A percentile compares a stretch with the other conserved stretches of the same genome.
phyloP scores from a whole-genome alignment of 2,797 vertebrate genomes.

The Falco biarmicus region DNA sequence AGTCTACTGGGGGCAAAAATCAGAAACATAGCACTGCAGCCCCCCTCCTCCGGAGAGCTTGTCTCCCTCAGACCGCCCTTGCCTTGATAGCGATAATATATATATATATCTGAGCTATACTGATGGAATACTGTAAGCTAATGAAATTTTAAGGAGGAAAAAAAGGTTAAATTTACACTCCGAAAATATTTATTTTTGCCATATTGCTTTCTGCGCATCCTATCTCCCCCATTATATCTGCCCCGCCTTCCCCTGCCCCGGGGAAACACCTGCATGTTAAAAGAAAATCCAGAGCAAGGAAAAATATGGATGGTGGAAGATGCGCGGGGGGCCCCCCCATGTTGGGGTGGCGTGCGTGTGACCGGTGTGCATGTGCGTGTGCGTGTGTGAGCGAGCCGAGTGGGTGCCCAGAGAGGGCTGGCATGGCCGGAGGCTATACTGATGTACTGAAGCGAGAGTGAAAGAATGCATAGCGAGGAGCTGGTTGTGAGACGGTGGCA shows the following conservation, averaged over 20 bases:
- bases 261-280: slow-evolving; percentile 44
- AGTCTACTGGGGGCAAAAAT: background rate
- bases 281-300: slow-evolving; percentile 25
- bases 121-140: slow-evolving; percentile 89
- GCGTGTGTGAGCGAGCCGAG: background rate
- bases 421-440: slow-evolving; percentile 17
- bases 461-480: slow-evolving; percentile 1
- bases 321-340: background rate
- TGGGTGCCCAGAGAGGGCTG: background rate
- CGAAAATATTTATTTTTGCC: slow-evolving; percentile 93
- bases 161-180: slow-evolving; percentile 85
- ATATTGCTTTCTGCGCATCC: slow-evolving; percentile 80
- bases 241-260: background rate
- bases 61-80: slow-evolving; percentile 2
- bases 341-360: background rate
- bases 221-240: slow-evolving; percentile 80
- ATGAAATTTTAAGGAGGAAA: slow-evolving; percentile 81
- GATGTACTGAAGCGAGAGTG: background rate
- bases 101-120: slow-evolving; percentile 82
- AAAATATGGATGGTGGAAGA: slow-evolving; percentile 31
- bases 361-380: background rate
- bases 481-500: background rate
- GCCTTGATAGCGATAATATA: slow-evolving; percentile 77
- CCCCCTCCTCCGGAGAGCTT: background rate
- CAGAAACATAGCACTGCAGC: slow-evolving; percentile 14